Evolutionary conservation across 2,113 vertebrate species (phyloP).

Genomic region (Ariopsis seemanni): DNA sequence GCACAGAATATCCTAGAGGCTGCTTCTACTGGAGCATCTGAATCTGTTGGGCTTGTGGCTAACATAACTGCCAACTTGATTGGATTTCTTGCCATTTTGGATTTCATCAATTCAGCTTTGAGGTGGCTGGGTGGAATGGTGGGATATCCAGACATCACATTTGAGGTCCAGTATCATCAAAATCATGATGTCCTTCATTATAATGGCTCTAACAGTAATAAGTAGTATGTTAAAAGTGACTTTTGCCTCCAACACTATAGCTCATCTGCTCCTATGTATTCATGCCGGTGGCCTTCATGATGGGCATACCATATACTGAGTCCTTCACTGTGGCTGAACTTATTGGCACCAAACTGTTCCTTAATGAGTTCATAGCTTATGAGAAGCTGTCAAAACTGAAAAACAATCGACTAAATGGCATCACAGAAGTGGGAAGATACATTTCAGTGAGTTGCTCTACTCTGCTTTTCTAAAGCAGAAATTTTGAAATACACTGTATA

Average conservation of each 20-base stretch:
- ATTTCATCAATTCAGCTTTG: constrained; percentile 83
- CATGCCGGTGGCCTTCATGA: constrained; percentile 89
- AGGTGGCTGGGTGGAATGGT: constrained; percentile 88
- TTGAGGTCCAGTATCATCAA: constrained; percentile 77
- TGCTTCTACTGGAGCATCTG: constrained; percentile 81
- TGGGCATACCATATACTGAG: constrained; percentile 86
- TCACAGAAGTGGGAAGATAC: constrained; percentile 77
- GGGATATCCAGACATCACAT: constrained; percentile 77
- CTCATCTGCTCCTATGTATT: constrained; percentile 90
- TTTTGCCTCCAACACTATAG: constrained; percentile 62
- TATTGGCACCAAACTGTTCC: constrained; percentile 89
- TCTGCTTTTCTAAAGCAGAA: background rate
- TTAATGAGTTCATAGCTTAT: constrained; percentile 95
- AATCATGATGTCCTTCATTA: background rate
- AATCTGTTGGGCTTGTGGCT: constrained; percentile 81
- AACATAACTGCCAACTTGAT: constrained; percentile 91
- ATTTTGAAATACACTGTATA: background rate
- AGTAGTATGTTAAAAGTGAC: background rate
- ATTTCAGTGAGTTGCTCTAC: constrained; percentile 81
- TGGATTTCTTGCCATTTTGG: constrained; percentile 85
- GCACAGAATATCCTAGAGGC: constrained; percentile 90
- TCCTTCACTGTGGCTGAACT: constrained; percentile 81
- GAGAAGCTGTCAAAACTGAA: constrained; percentile 79
- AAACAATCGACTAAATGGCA: constrained; percentile 73
- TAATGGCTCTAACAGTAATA: background rate